Evolutionary conservation across 1,140 invertebrate species (phyloP).

Genomic region (Drosophila murphyi): DNA sequence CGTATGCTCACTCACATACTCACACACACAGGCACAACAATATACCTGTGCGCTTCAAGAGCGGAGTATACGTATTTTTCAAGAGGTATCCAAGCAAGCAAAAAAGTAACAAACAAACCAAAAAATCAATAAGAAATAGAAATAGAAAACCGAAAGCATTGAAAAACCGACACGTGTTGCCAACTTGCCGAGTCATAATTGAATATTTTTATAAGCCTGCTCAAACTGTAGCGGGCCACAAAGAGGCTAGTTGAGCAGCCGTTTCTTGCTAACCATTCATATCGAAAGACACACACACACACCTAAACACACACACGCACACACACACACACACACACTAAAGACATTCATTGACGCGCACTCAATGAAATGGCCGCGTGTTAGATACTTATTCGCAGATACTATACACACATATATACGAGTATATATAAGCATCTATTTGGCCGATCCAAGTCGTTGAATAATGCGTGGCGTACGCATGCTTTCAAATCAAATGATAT

Average conservation of each 20-base stretch:
- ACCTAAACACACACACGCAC: neutral
- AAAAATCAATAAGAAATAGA: constrained; percentile 16
- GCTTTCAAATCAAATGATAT: constrained; percentile 77
- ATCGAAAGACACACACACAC: neutral
- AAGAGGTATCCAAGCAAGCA: neutral
- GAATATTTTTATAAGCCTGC: constrained; percentile 66
- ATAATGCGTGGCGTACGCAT: constrained; percentile 74
- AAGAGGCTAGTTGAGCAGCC: constrained; percentile 23
- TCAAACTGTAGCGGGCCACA: constrained; percentile 15
- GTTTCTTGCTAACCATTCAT: constrained; percentile 45
- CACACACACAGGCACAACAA: neutral
- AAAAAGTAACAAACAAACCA: neutral
- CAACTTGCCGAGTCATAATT: constrained; percentile 74
- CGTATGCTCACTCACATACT: constrained; percentile 43
- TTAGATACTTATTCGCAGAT: constrained; percentile 19
- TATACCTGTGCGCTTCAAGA: constrained; percentile 21
- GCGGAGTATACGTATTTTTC: constrained; percentile 6
- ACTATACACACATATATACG: too few species aligned
- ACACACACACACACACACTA: neutral
- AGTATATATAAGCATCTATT: constrained; percentile 8
- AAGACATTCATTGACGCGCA: constrained; percentile 56
- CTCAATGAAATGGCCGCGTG: constrained; percentile 57
- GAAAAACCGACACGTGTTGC: constrained; percentile 63
- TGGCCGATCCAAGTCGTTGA: constrained; percentile 18
- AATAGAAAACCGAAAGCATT: constrained; percentile 51